Evolutionary conservation across 2,797 vertebrate genomes (phyloP), one percentile per base, ranked within the genome.

Genomic region (Emys orbicularis): DNA sequence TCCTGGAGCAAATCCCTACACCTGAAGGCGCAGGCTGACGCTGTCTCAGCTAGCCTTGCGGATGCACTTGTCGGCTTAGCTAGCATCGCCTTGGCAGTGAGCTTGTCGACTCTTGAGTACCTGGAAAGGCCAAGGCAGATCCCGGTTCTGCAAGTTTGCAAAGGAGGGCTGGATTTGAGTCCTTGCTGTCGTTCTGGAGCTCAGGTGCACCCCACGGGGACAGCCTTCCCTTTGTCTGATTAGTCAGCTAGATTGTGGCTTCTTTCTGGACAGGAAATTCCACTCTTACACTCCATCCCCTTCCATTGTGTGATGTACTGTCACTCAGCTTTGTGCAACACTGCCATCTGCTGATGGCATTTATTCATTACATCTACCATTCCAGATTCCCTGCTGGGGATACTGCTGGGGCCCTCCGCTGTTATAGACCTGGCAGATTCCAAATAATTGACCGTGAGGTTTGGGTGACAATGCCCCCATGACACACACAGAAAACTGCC

Each of bases 111-210:
- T 27, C 74, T 12, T 9, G 29, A 7, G 34, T 49, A 29, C 41
- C 0, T 0, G 61, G 29, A 52, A 29, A 31, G n/a, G 54, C 16
- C 25, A 52, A 25, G 79, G 50, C 52, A 52, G 5, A 23, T 56
- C 2, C 0, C 29, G 41, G 31, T 7, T 59, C 1, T 61, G n/a
- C 27, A 11, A n/a, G 21, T 34, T 57, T 4, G n/a, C 47, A 23
- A 53, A 53, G 52, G 6, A 29, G 31, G 49, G 50, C 25, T 18
- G 54, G 16, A 37, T 56, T n/a, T 29, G 29, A 16, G 9, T 15
- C 27, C 31, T 18, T 79, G 68, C 72, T 34, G 47, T 31, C 13
- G 0, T 61, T 13, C 74, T 79, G 74, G 54, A 13, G 37, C 13
- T 47, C 27, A 47, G 50, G 34, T 16, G 76, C 1, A 31, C n/a